A percentile compares a stretch with the other conserved stretches of the same genome.
phyloP scores from a whole-genome alignment of 2,888 invertebrate genomes.

The Oscheius sp. region DNA sequence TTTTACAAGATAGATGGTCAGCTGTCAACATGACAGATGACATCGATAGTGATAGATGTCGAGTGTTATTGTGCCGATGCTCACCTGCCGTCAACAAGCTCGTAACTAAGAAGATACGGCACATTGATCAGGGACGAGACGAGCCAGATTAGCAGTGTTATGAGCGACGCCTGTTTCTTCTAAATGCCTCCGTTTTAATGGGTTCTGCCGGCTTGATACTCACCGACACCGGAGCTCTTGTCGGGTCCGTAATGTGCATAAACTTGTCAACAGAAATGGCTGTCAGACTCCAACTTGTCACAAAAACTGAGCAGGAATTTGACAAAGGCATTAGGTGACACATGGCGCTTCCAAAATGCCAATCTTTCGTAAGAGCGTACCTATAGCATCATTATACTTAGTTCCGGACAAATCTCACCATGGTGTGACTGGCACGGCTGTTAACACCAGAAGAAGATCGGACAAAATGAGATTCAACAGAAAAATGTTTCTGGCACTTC shows the following conservation, averaged over 20 bases:
- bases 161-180: conserved; percentile 55
- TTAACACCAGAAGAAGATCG: conserved; percentile 71
- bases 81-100: conserved; percentile 78
- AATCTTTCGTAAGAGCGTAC: conserved; percentile 70
- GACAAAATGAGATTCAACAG: conserved; percentile 72
- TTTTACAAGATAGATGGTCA: conserved; percentile 20
- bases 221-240: conserved; percentile 68
- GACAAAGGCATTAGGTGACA: conserved; percentile 71
- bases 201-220: not conserved
- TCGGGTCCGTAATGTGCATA: conserved; percentile 72
- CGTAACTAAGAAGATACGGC: conserved; percentile 70
- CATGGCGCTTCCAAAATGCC: conserved; percentile 72
- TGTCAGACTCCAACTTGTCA: conserved; percentile 71
- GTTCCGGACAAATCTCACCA: conserved; percentile 46
- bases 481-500: conserved; percentile 72
- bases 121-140: conserved; percentile 69
- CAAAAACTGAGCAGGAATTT: conserved; percentile 72
- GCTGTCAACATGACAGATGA: conserved; percentile 33
- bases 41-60: conserved; percentile 15
- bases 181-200: conserved; percentile 29
- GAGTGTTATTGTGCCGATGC: conserved; percentile 6
- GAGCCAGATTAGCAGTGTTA: conserved; percentile 69
- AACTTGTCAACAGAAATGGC: conserved; percentile 73
- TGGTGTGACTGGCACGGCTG: conserved; percentile 71
- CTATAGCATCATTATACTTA: conserved; percentile 42